phyloP scores from a whole-genome alignment of 1,140 invertebrate species.

The Oryctes rhinoceros region DNA sequence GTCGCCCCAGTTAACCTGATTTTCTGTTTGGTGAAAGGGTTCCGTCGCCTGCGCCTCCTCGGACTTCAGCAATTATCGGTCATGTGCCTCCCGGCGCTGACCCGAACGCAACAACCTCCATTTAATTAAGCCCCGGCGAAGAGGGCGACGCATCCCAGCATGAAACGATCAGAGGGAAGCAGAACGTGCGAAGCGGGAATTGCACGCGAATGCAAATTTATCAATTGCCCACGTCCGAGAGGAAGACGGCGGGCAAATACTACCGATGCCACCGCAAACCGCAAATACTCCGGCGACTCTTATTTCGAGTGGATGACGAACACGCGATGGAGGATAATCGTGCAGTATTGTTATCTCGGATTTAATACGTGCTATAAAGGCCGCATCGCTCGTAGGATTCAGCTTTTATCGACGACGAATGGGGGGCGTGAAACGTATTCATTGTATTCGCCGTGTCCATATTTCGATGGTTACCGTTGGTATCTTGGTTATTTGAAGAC shows the following conservation, averaged over 20 bases:
- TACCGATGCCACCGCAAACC: neutral
- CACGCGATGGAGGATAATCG: neutral
- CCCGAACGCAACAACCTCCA: slow-evolving; percentile 12
- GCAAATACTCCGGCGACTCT: neutral
- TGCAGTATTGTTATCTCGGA: too few relatives aligned
- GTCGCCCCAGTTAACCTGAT: neutral
- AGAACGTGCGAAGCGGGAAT: neutral
- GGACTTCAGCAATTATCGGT: slow-evolving; percentile 3
- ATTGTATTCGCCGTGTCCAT: too few relatives aligned
- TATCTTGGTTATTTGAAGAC: too few relatives aligned
- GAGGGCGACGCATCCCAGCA: neutral
- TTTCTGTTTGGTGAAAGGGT: neutral
- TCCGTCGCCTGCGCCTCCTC: neutral
- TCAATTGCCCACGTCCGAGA: neutral
- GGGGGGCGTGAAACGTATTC: too few relatives aligned
- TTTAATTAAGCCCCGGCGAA: neutral
- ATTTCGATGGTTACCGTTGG: too few relatives aligned
- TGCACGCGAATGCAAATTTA: neutral
- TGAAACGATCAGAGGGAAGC: neutral
- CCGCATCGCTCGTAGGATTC: too few relatives aligned
- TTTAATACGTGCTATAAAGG: too few relatives aligned
- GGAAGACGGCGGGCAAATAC: too few relatives aligned
- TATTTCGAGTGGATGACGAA: neutral
- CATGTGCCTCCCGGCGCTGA: slow-evolving; percentile 6
- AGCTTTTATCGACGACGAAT: too few relatives aligned